A percentile compares a stretch with the other conserved stretches of the same genome.
phyloP scores from a whole-genome alignment of 1,140 invertebrate genomes.

The Portunus trituberculatus region DNA sequence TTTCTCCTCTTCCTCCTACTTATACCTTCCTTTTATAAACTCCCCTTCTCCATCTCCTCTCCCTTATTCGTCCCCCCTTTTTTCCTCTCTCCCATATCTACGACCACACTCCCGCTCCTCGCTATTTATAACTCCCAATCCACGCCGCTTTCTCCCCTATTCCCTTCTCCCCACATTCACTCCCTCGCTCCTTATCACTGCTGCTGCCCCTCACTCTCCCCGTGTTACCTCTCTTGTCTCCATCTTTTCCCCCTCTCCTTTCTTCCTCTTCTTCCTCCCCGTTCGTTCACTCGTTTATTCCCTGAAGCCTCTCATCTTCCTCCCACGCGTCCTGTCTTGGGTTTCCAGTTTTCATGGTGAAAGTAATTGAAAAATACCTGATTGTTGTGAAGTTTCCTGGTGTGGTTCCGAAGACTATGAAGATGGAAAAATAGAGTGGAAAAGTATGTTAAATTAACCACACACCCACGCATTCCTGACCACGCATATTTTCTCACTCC shows the following conservation, averaged over 20 bases:
- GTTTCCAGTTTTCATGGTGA: no score
- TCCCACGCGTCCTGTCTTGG: neutral
- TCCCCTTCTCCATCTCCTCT: neutral
- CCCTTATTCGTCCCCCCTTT: neutral
- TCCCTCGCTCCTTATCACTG: neutral
- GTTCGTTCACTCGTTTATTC: neutral
- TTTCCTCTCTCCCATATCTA: neutral
- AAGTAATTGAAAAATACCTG: no score
- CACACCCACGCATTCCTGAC: neutral
- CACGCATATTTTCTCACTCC: neutral
- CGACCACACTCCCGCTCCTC: neutral
- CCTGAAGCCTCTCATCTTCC: neutral
- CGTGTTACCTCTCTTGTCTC: neutral
- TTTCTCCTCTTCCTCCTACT: no score
- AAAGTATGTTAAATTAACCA: neutral
- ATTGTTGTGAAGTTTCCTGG: no score
- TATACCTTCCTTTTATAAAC: no score
- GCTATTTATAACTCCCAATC: neutral
- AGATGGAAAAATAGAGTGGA: neutral
- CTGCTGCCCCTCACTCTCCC: no score
- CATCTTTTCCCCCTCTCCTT: neutral
- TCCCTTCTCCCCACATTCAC: neutral
- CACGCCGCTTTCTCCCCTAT: neutral
- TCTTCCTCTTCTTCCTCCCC: conserved; percentile 18
- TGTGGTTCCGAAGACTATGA: no score